These are phyloP conservation scores for Tridacna gigas DNA, from an alignment of 2,888 invertebrate species.

Conservation along the genomic window DNA sequence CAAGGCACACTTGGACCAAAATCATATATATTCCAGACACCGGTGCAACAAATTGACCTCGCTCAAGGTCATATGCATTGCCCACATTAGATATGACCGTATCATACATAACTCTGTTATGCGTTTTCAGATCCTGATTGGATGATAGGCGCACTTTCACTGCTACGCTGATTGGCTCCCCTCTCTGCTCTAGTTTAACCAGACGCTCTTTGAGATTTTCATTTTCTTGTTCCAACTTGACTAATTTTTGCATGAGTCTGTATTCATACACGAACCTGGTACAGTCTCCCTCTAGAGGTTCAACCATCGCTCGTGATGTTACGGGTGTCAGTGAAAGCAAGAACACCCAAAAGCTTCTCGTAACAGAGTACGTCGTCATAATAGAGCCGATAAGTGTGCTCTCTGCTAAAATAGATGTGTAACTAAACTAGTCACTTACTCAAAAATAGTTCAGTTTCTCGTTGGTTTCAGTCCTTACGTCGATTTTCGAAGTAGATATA, in stretches of 20 bases:
- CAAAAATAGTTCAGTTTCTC: no score
- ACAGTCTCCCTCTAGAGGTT: constrained; percentile 26
- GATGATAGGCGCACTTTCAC: constrained; percentile 2
- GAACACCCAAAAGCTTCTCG: no score
- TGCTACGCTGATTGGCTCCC: neutral
- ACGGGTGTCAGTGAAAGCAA: neutral
- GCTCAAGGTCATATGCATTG: neutral
- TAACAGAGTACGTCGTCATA: no score
- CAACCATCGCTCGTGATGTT: neutral
- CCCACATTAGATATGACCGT: constrained; percentile 4
- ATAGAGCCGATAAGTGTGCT: no score
- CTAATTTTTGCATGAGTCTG: constrained; percentile 8
- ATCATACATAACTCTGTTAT: constrained; percentile 4
- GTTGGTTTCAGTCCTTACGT: no score
- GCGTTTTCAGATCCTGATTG: neutral
- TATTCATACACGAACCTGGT: constrained; percentile 45
- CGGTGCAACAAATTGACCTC: neutral
- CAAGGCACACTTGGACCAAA: constrained; percentile 24
- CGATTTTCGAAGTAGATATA: no score
- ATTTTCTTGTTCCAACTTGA: constrained; percentile 10
- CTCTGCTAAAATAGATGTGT: no score
- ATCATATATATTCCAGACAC: constrained; percentile 37
- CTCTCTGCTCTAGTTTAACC: neutral
- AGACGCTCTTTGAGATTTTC: neutral
- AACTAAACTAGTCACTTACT: no score